Evolutionary conservation across 2,888 invertebrate genomes (phyloP).

Genomic region (Dryobota labecula): DNA sequence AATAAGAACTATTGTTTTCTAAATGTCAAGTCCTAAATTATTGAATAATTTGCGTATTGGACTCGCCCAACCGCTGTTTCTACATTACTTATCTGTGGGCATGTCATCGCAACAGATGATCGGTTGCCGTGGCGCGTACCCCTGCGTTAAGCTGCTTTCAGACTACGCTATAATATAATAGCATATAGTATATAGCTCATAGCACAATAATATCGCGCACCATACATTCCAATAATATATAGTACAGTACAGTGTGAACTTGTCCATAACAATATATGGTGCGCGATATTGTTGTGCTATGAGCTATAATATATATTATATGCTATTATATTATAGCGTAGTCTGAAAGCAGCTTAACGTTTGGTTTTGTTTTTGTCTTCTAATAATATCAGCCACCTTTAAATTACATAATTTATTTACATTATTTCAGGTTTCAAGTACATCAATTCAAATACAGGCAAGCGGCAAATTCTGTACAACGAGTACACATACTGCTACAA

Average conservation of each 20-base stretch:
- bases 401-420: not conserved
- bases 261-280: too few relatives aligned
- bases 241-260: too few relatives aligned
- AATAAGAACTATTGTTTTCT: not conserved
- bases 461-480: constrained; percentile 22
- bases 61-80: not conserved
- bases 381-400: not conserved
- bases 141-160: too few relatives aligned
- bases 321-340: too few relatives aligned
- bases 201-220: too few relatives aligned
- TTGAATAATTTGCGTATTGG: not conserved
- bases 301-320: too few relatives aligned
- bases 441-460: constrained; percentile 25
- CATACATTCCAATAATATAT: too few relatives aligned
- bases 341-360: too few relatives aligned
- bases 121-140: not conserved
- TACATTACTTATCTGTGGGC: not conserved
- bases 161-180: too few relatives aligned
- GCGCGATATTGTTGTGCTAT: too few relatives aligned
- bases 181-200: too few relatives aligned
- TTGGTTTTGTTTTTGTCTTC: not conserved
- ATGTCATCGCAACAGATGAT: not conserved
- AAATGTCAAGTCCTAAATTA: not conserved
- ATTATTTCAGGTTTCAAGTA: constrained; percentile 31
- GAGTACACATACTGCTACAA: constrained; percentile 28